Percentiles rank a stretch among this genome's conserved stretches.
Conservation (phyloP, 1,140 invertebrate species). For the Trypoxylus dichotomus region DNA sequence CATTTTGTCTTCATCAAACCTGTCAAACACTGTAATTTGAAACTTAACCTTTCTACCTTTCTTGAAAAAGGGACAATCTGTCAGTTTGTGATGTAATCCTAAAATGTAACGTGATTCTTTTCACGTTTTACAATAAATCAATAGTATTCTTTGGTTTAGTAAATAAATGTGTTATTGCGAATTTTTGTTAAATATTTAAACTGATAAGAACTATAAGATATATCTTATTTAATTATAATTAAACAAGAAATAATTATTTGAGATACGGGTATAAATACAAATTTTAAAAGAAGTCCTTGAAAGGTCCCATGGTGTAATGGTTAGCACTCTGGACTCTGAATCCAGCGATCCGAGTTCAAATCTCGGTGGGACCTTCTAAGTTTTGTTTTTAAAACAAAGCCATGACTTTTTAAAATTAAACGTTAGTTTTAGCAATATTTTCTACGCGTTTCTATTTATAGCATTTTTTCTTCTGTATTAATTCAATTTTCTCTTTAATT, state of each 20-base stretch:
- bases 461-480: too few species aligned
- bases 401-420: neutral
- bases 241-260: neutral
- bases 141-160: neutral
- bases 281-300: neutral
- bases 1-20: neutral
- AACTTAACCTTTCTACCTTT: neutral
- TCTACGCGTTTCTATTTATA: too few species aligned
- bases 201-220: too few species aligned
- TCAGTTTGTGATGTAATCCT: neutral
- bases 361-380: constrained; percentile 49
- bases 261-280: neutral
- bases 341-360: constrained; percentile 54
- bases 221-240: neutral
- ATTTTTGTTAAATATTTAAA: too few species aligned
- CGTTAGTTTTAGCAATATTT: neutral
- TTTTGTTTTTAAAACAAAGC: neutral
- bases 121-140: neutral
- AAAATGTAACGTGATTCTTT: neutral
- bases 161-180: neutral
- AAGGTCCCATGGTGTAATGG: constrained; percentile 52
- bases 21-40: constrained; percentile 11
- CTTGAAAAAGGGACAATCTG: neutral
- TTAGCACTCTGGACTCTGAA: constrained; percentile 54
- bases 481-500: too few species aligned